Evolutionary conservation across 2,113 vertebrate species (phyloP), one percentile per base, ranked within the genome.

Genomic region (Spea multiplicata): DNA sequence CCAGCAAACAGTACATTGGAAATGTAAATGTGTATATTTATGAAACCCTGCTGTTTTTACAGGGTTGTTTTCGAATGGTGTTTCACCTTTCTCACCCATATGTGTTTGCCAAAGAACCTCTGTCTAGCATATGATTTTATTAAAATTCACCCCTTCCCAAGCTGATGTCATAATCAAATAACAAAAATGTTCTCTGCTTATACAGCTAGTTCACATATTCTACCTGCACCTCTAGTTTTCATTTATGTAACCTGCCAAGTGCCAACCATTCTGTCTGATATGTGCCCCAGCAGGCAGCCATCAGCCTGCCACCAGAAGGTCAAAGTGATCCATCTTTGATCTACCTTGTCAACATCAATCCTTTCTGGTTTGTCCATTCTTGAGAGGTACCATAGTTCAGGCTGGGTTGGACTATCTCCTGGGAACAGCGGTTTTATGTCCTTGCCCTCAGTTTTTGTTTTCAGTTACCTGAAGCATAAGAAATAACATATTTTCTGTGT

Each of bases 311-410:
- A 80, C 78, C 71, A 80, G 78, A 80, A 80, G 78, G 78, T 80
- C 78, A 80, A 53, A 80, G 78, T 80, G 78, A 80, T 80, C 78
- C 73, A 80, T 80, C 78, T 80, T 80, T 80, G 78, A 80, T 80
- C 78, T 80, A 74, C 74, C 71, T 73, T 80, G 78, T 80, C 78
- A 80, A 80, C 78, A 80, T 80, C 78, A 80, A 80, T 80, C 71
- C 78, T 80, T 67, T 80, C 78, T 80, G 71, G 78, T 74, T 71
- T 80, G 78, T 80, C 78, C 78, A 74, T 80, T 80, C 71, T 66
- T 80, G 78, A 74, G 71, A 80, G 78, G 78, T 80, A 71, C 71
- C 59, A 71, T 68, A 80, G 71, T 80, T 80, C 62, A 80, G 71
- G 45, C 78, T 73, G 44, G 78, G 71, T 80, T 80, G 71, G 64